Evolutionary conservation across 2,113 vertebrate genomes (phyloP), one percentile per base, ranked within the genome.

Genomic region (Willisornis vidua): DNA sequence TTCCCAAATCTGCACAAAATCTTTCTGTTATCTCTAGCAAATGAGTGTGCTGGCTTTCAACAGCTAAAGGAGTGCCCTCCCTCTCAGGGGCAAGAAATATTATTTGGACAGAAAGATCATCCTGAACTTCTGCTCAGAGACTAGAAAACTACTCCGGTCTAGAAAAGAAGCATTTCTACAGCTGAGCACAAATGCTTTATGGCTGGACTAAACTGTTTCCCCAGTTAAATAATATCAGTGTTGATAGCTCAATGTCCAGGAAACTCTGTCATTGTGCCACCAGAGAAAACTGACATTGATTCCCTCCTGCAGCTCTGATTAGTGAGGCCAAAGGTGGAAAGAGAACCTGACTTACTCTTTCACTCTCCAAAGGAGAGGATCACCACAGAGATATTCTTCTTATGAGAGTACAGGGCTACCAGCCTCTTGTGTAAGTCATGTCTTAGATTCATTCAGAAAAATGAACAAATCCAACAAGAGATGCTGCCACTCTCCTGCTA

Each of bases 401-500:
- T 46, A 26, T 19, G 37, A 68, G 72, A 78, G 49, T 19, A 33
- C 33, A 20, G 26, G 14, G 43, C 49, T 45, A 57, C 43, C 39
- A 90, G 59, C 46, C 41, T 49, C 33, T 37, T 67, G 49, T 16
- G 16, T 45, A 43, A 90, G 23, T 70, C 54, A 28, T 41, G 65
- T 11, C 84, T 94, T 46, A 87, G 55, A 74, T 73, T 89, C 39
- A 73, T 71, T 67, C 57, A 16, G 72, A 78, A 86, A 93, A 96
- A 89, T 23, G 24, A 96, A 87, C 52, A 83, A 82, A 90, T 78
- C 22, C 77, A 91, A 78, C 54, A 65, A 20, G 68, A 87, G 49
- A 90, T 61, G 33, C 90, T 95, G 94, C 90, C 94, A 94, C 71
- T 94, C 68, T 92, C 85, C 81, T 84, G 31, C 58, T 84, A 97